These are phyloP conservation scores for Sorex maritimensis DNA, from an alignment of 2,797 vertebrate genomes.

Conservation along the genomic window DNA sequence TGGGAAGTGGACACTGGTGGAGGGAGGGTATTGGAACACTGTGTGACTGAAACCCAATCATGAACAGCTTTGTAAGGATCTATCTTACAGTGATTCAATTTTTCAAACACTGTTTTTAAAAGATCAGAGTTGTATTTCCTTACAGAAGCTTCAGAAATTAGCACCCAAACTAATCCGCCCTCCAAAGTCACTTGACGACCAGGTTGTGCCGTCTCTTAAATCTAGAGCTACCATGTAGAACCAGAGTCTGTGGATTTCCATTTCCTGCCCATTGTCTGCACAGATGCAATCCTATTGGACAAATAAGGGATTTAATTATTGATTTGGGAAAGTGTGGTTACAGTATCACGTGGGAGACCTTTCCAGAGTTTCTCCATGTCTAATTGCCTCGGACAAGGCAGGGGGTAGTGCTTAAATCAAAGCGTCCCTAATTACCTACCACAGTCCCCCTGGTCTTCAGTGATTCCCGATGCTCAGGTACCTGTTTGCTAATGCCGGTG, in stretches of 20 bases:
- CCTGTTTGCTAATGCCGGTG: conserved; percentile 13
- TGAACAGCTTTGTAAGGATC: too few species aligned
- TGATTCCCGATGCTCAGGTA: conserved; percentile 38
- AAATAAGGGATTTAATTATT: conserved; percentile 70
- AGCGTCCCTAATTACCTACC: conserved; percentile 54
- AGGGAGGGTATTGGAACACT: too few species aligned
- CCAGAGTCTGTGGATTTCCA: neutral
- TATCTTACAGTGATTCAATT: too few species aligned
- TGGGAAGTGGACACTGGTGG: too few species aligned
- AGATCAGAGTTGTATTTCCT: neutral
- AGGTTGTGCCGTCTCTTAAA: neutral
- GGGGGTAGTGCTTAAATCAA: conserved; percentile 8
- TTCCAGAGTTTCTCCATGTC: neutral
- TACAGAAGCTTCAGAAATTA: conserved; percentile 4
- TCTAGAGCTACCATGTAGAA: neutral
- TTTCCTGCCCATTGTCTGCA: neutral
- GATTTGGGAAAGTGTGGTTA: conserved; percentile 68
- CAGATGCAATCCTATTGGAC: conserved; percentile 37
- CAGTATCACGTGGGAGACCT: conserved; percentile 27
- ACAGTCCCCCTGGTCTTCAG: neutral
- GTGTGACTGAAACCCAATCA: too few species aligned
- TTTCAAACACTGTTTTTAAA: too few species aligned
- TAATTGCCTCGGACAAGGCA: neutral
- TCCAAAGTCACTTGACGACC: neutral
- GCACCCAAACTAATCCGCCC: neutral